Evolutionary conservation across 2,888 invertebrate species (phyloP), one percentile per base, ranked within the genome.

Genomic region (Xanthia icteritia): DNA sequence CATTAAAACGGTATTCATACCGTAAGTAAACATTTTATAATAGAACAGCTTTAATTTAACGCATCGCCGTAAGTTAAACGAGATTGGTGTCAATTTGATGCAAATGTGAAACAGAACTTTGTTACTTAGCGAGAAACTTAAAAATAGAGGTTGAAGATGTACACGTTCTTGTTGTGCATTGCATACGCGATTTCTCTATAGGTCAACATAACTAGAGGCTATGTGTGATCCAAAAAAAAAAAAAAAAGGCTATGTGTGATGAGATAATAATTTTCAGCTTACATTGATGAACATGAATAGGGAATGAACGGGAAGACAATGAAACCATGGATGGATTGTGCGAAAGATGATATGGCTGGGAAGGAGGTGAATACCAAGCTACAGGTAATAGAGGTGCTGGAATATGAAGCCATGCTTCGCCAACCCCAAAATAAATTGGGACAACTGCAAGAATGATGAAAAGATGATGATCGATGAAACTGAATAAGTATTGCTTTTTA

Each of bases 1-100:
- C 91, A 92, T 91, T 92, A 91, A 92, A 94, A 94, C 94, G 93
- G 94, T 93, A 94, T 88, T 83, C 82, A 81, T 91, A 92, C 91
- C 91, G 93, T 90, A 75, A 75, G 64, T 64, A 91, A 90, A 86
- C 86, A 87, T 82, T 89, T 86, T 80, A 89, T 88, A 88, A 89
- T 87, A 84, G 83, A 42, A 75, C 73, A 81, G 71, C 68, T 81
- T 85, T 82, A 77, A 78, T 80, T 84, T 82, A 76, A 83, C 60
- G 56, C 73, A 81, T 61, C 75, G 68, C 64, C 69, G 80, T 77
- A 73, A 77, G 65, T 77, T 79, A 77, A 80, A 79, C 68, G 66
- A 81, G 83, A 86, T 85, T 84, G 81, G 79, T 82, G 83, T 76
- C 71, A 82, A 81, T 72, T 73, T 68, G 65, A 82, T 82, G 75